Conservation (phyloP, 2,888 invertebrate genomes). For the Scelioninae gen. 1 region DNA sequence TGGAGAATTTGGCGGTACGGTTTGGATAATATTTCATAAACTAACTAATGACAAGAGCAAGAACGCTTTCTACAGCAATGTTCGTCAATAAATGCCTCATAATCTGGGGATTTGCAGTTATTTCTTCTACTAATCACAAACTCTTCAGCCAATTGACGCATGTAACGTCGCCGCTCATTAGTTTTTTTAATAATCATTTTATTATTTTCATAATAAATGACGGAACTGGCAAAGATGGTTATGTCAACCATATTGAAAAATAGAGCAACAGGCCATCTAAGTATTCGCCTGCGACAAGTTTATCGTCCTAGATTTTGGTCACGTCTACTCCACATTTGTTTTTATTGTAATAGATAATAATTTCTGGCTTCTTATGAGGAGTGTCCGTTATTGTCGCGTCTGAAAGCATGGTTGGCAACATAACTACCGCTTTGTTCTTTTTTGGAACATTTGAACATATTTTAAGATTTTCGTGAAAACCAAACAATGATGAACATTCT, state of each 20-base stretch:
- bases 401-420: slow-evolving; percentile 71
- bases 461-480: slow-evolving; percentile 72
- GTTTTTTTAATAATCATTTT: slow-evolving; percentile 66
- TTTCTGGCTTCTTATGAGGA: slow-evolving; percentile 66
- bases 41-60: too few relatives aligned
- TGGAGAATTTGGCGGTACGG: too few relatives aligned
- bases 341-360: slow-evolving; percentile 70
- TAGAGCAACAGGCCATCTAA: slow-evolving; percentile 7
- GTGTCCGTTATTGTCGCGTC: slow-evolving; percentile 36
- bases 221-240: slow-evolving; percentile 44
- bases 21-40: too few relatives aligned
- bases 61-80: too few relatives aligned
- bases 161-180: slow-evolving; percentile 57
- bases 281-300: neutral
- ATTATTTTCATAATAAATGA: slow-evolving; percentile 71
- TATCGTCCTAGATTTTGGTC: slow-evolving; percentile 10
- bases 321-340: slow-evolving; percentile 10
- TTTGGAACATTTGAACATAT: slow-evolving; percentile 72
- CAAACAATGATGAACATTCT: slow-evolving; percentile 58
- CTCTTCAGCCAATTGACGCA: slow-evolving; percentile 63
- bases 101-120: slow-evolving; percentile 55
- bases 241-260: slow-evolving; percentile 8
- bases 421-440: slow-evolving; percentile 72
- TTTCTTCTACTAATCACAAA: slow-evolving; percentile 68
- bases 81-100: slow-evolving; percentile 50